phyloP scores from a whole-genome alignment of 1,140 invertebrate genomes.

The Brachionus asplanchnoidis region DNA sequence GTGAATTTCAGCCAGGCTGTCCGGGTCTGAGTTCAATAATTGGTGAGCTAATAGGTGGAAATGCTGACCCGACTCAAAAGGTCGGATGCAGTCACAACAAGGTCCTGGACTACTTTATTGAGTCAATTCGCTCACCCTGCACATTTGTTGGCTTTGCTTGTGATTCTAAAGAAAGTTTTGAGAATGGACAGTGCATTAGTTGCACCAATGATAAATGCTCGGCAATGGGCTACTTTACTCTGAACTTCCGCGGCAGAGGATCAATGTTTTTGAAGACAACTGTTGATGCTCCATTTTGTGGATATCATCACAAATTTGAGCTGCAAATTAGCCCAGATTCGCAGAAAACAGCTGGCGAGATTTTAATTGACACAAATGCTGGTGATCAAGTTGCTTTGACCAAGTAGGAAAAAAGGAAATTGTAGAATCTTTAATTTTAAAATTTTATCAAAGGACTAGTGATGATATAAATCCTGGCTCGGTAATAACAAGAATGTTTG shows the following conservation, averaged over 20 bases:
- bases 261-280: conserved; percentile 32
- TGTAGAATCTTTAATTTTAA: not conserved
- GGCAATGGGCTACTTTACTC: conserved; percentile 13
- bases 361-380: not conserved
- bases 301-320: conserved; percentile 28
- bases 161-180: conserved; percentile 11
- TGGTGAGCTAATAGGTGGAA: not conserved
- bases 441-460: not conserved
- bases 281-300: conserved; percentile 7
- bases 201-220: conserved; percentile 1
- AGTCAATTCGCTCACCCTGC: conserved; percentile 8
- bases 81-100: conserved; percentile 34
- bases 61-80: conserved; percentile 6
- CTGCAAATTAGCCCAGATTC: not conserved
- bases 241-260: not conserved
- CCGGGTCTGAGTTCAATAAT: conserved; percentile 51
- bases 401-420: not conserved
- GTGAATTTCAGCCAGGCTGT: conserved; percentile 52
- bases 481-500: conserved; percentile 9
- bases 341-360: conserved; percentile 26
- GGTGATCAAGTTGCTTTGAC: not conserved
- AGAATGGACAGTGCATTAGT: not conserved
- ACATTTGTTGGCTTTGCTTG: conserved; percentile 2
- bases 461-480: conserved; percentile 27
- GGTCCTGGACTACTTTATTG: conserved; percentile 22